These are phyloP conservation scores for Hyperoplus lanceolatus DNA, from an alignment of 2,797 vertebrate genomes.

Conservation along the genomic window DNA sequence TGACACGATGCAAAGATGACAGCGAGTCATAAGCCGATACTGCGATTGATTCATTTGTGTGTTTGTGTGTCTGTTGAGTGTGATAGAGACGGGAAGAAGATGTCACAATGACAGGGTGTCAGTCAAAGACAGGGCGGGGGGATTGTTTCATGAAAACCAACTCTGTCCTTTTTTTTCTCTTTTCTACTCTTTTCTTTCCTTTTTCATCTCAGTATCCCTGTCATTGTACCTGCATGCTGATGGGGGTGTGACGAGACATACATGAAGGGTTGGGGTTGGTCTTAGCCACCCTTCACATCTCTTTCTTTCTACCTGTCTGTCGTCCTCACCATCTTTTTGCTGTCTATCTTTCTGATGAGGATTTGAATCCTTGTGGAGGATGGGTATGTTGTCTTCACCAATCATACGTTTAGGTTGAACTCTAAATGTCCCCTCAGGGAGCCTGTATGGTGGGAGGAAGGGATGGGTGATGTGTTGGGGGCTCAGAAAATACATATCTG, in stretches of 20 bases:
- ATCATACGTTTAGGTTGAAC: conserved; percentile 57
- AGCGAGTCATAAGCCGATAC: conserved; percentile 93
- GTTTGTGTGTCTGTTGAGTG: conserved; percentile 60
- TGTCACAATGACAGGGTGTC: conserved; percentile 98
- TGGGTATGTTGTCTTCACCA: conserved; percentile 50
- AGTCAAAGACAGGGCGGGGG: conserved; percentile 86
- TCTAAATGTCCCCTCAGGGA: conserved; percentile 67
- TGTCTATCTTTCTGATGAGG: conserved; percentile 53
- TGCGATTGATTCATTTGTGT: conserved; percentile 81
- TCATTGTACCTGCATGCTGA: conserved; percentile 59
- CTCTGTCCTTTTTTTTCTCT: conserved; percentile 74
- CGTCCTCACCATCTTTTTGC: conserved; percentile 49
- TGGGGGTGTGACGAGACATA: conserved; percentile 51
- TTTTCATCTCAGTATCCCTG: conserved; percentile 58
- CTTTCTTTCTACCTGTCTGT: conserved; percentile 56
- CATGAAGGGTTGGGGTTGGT: conserved; percentile 80
- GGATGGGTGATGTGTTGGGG: conserved; percentile 49
- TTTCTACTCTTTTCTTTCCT: conserved; percentile 66
- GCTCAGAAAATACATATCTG: conserved; percentile 19
- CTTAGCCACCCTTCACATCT: conserved; percentile 71
- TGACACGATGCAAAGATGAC: conserved; percentile 95
- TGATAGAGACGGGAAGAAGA: conserved; percentile 94
- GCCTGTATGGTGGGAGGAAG: conserved; percentile 44
- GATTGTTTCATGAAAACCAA: conserved; percentile 75
- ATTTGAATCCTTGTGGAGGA: conserved; percentile 68